A percentile compares a stretch with the other conserved stretches of the same genome.
Evolutionary conservation across 2,113 vertebrate species (phyloP).

Genomic region (Mastomys coucha): DNA sequence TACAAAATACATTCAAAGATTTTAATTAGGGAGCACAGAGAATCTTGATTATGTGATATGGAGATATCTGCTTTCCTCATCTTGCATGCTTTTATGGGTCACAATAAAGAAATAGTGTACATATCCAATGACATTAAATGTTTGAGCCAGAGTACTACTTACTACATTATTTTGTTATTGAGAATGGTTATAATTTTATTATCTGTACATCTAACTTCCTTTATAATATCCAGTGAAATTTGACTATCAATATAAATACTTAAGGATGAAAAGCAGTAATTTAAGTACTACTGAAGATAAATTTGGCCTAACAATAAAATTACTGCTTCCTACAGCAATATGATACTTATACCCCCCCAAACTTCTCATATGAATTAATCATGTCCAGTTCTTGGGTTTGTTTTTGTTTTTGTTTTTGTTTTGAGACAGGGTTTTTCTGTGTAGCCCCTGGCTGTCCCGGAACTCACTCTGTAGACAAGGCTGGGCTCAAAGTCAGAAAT

Average conservation of each 20-base stretch:
- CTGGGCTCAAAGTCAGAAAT: too few species aligned
- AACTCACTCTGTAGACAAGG: too few species aligned
- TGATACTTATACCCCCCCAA: neutral
- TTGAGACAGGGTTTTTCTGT: too few species aligned
- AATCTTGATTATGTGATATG: neutral
- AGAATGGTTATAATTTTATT: conserved; percentile 79
- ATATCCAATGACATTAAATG: conserved; percentile 65
- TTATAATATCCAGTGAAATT: conserved; percentile 65
- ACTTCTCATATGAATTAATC: neutral
- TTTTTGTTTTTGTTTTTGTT: too few species aligned
- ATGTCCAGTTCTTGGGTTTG: neutral
- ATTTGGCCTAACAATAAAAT: conserved; percentile 68
- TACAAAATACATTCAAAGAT: neutral
- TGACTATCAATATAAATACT: conserved; percentile 75
- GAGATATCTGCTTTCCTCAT: conserved; percentile 25
- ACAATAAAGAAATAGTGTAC: conserved; percentile 59
- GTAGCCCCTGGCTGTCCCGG: too few species aligned
- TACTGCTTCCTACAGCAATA: neutral
- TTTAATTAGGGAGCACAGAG: neutral
- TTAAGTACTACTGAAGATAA: conserved; percentile 67
- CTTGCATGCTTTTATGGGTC: conserved; percentile 8
- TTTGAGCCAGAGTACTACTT: conserved; percentile 45
- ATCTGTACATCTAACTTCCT: conserved; percentile 80
- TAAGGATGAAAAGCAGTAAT: conserved; percentile 71
- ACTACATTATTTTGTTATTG: conserved; percentile 68